Conservation (phyloP, 1,140 invertebrate genomes). For the Grapholita molesta region DNA sequence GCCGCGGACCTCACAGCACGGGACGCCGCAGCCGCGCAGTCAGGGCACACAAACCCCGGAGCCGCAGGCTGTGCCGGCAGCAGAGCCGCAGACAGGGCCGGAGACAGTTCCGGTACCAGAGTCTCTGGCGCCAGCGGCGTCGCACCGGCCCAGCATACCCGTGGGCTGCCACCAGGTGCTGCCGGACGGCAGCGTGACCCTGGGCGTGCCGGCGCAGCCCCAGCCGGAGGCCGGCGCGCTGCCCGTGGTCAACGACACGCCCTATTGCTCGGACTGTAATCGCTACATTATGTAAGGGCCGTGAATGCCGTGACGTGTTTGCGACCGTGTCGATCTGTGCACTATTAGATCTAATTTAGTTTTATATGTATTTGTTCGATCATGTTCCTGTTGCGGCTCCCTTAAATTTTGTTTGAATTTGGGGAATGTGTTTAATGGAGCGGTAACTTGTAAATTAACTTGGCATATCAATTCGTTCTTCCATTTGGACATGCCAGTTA, state of each 20-base stretch:
- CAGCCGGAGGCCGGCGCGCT: slow-evolving; percentile 40
- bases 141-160: slow-evolving; percentile 74
- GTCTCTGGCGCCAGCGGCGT: slow-evolving; percentile 48
- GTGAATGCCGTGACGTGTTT: slow-evolving; percentile 72
- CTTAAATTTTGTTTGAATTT: not conserved
- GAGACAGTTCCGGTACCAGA: slow-evolving; percentile 24
- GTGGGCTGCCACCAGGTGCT: slow-evolving; percentile 64
- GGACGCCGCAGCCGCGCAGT: not conserved
- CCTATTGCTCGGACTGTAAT: slow-evolving; percentile 86
- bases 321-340: slow-evolving; percentile 73
- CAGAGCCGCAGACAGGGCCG: not conserved
- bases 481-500: not conserved
- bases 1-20: slow-evolving; percentile 23
- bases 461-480: slow-evolving; percentile 1
- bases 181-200: slow-evolving; percentile 59
- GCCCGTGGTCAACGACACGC: slow-evolving; percentile 74
- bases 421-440: slow-evolving; percentile 21
- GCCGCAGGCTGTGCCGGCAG: not conserved
- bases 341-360: slow-evolving; percentile 44
- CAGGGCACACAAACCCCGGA: not conserved
- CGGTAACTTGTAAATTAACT: slow-evolving; percentile 24
- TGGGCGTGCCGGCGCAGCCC: slow-evolving; percentile 53
- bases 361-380: slow-evolving; percentile 26
- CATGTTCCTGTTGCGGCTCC: slow-evolving; percentile 80
- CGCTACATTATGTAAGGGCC: slow-evolving; percentile 86